Evolutionary conservation across 2,797 vertebrate species (phyloP).

Genomic region (Phrynocephalus guinanensis): DNA sequence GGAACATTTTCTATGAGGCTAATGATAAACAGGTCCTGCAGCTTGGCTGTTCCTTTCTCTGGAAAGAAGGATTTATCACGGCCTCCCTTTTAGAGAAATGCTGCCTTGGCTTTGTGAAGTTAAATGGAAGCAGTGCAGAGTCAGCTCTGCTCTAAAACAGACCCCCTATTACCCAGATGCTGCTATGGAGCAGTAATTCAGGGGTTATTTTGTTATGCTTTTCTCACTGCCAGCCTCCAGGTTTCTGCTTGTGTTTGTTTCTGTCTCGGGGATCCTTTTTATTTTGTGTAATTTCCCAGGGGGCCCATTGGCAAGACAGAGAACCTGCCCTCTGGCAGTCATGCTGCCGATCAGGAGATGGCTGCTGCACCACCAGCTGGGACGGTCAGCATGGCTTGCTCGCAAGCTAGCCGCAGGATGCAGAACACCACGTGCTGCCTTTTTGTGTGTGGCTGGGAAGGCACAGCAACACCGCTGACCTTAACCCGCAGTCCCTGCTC

Average conservation of each 20-base stretch:
- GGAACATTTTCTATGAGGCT: background rate
- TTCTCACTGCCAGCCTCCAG: background rate
- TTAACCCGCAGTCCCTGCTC: background rate
- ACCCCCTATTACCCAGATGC: background rate
- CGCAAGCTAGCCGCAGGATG: background rate
- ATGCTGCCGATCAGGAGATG: background rate
- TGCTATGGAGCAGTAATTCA: background rate
- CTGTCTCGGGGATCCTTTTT: background rate
- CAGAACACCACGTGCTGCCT: rapidly evolving
- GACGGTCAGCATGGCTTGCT: background rate
- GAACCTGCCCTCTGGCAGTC: background rate
- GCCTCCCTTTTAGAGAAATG: background rate
- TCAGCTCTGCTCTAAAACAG: background rate
- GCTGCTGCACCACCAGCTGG: background rate
- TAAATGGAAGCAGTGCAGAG: background rate
- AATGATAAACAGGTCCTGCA: background rate
- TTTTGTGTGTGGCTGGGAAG: background rate
- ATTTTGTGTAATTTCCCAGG: slow-evolving; percentile 27
- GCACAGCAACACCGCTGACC: slow-evolving; percentile 5
- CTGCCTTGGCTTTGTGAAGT: slow-evolving; percentile 9
- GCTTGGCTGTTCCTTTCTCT: background rate
- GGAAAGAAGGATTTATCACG: background rate
- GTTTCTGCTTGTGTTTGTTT: background rate
- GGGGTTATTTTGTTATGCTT: background rate
- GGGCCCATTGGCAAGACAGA: background rate